A percentile compares a stretch with the other conserved stretches of the same genome.
phyloP scores from a whole-genome alignment of 2,888 invertebrate species.

The Hypsopygia costalis region DNA sequence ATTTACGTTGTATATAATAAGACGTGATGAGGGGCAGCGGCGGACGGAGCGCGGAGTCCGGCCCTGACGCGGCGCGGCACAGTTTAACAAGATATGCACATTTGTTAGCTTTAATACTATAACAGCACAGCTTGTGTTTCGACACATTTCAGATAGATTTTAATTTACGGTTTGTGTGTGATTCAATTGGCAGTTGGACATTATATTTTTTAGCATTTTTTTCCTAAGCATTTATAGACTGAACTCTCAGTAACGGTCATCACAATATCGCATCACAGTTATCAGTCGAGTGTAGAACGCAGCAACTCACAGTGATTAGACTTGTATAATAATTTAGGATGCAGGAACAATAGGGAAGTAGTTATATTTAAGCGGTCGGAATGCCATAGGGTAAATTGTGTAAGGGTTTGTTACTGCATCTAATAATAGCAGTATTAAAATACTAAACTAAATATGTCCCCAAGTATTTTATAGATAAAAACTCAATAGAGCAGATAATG shows the following conservation, averaged over 20 bases:
- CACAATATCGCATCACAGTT: constrained; percentile 65
- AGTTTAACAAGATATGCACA: constrained; percentile 63
- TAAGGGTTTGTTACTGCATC: constrained; percentile 47
- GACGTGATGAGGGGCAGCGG: constrained; percentile 26
- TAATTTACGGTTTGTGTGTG: constrained; percentile 24
- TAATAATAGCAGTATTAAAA: constrained; percentile 62
- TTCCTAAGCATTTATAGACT: constrained; percentile 50
- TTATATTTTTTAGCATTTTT: constrained; percentile 33
- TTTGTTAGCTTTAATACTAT: constrained; percentile 64
- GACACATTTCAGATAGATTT: constrained; percentile 27
- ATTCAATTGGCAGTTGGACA: constrained; percentile 31
- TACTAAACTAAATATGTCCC: constrained; percentile 42
- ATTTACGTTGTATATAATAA: constrained; percentile 64
- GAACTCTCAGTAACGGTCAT: constrained; percentile 41
- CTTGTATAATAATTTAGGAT: constrained; percentile 37
- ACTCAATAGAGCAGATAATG: constrained; percentile 44
- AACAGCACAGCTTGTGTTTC: constrained; percentile 60
- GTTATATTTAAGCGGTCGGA: constrained; percentile 7
- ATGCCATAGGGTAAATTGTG: constrained; percentile 26
- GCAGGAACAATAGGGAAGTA: constrained; percentile 34
- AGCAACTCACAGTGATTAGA: constrained; percentile 35
- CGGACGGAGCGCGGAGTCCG: neutral
- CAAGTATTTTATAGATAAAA: constrained; percentile 50
- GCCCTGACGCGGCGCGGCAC: constrained; percentile 20
- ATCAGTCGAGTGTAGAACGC: constrained; percentile 23